Evolutionary conservation across 2,797 vertebrate species (phyloP), one percentile per base, ranked within the genome.

Genomic region (Chelmon rostratus): DNA sequence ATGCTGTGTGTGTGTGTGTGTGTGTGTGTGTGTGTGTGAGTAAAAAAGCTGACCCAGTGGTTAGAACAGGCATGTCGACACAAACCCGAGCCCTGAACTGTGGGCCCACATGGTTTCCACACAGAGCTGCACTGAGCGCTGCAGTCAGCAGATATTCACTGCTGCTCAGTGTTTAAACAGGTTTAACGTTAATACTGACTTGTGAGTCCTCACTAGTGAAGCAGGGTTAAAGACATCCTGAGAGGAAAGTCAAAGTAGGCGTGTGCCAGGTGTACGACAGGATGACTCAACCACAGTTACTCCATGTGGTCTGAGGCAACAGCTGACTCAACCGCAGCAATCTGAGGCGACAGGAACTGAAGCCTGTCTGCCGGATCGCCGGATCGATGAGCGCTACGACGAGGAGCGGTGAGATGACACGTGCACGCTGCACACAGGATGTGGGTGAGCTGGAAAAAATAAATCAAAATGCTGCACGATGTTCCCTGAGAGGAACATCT

Each of bases 261-360:
- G 0, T 1, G 35, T 31, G 0, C 40, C 15, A 0, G 1, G 6
- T 13, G 21, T n/a, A 0, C 21, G 9, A 3, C 3, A 13, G 6
- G 49, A 35, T 71, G 69, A 86, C 56, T 68, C 81, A 59, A n/a
- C 16, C 15, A 3, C 3, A 3, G 7, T 21, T 10, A 42, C 35
- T 28, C 28, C n/a, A 28, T 52, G 46, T 10, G 40, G 5, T 67
- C 28, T 77, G 76, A 79, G 16, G 68, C 31, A 78, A 81, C 56
- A 56, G 62, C 62, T 71, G 81, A 68, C 50, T 71, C 54, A 49
- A 31, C 49, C 50, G 1, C 31, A 16, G 70, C 28, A 58, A 74
- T 16, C 21, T 21, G 12, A 10, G 8, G 47, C 76, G 59, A 16
- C 10, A 0, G 0, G 65, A 62, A 44, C 42, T 6, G 8, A 35